Base-by-base conservation (phyloP, 2,113 vertebrate species). In the Sardina pilchardus region DNA sequence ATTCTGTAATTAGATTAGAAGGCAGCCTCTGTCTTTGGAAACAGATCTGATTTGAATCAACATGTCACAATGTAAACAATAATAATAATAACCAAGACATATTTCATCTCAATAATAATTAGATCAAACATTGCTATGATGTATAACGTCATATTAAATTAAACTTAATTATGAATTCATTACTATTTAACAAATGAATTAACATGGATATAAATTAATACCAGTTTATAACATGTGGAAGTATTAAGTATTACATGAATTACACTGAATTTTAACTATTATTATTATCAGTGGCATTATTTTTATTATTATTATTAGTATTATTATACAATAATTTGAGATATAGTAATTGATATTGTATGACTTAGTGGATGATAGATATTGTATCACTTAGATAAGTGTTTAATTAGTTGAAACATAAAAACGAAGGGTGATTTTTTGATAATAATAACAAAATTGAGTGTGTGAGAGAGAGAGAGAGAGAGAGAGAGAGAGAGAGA, bases 41-140 rank as follows among this genome's bases (percentile, higher is more conserved):
- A 3, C 9, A 17, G 14, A 78, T 78, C 71, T 78, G 30, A 78
- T 78, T 78, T 78, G 2, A 5, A 78, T 78, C 71, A 36, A 78
- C 71, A 78, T 78, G 30, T 36, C 30, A 78, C 4, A 78, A 36
- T 34, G 34, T 36, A 14, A 36, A 78, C 4, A 36, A 59, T 59
- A 71, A 75, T 75, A 75, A 78, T 78, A 78, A 34, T 5, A 78
- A 78, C 14, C 34, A 78, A 78, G 71, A 6, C 63, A 71, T 12
- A 30, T 34, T 71, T 10, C n/a, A 71, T 71, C n/a, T 30, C 3
- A 34, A 75, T 36, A 78, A 34, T 78, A 36, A 36, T 36, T 36
- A 78, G 30, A 78, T 78, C 71, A 36, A 78, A 78, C 36, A 78
- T 78, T 78, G 71, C 39, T 78, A 36, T 78, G 34, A 78, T 78